Conservation (phyloP, 2,888 invertebrate species). For the Smittia sp. region DNA sequence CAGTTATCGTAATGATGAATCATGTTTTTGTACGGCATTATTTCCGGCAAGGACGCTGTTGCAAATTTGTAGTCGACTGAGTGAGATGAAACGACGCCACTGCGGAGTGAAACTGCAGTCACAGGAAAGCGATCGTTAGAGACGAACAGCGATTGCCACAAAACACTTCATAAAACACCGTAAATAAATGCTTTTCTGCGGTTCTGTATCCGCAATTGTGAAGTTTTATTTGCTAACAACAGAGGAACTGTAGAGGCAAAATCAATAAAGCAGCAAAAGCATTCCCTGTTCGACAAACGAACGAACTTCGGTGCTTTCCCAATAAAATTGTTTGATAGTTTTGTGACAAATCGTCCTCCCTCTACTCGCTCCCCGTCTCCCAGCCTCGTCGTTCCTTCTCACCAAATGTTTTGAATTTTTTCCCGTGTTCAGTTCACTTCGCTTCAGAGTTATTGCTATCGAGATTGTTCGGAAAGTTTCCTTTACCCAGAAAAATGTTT, state of each 20-base stretch:
- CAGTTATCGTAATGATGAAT: slow-evolving; percentile 5
- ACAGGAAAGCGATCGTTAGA: neutral
- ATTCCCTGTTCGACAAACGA: neutral
- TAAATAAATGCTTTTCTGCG: slow-evolving; percentile 8
- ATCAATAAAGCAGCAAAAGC: neutral
- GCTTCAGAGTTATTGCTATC: slow-evolving; percentile 3
- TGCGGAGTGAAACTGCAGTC: neutral
- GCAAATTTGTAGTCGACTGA: too few relatives aligned
- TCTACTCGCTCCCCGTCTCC: neutral
- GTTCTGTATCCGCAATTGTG: slow-evolving; percentile 11
- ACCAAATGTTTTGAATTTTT: slow-evolving; percentile 4
- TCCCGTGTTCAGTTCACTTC: neutral
- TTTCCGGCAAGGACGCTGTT: too few relatives aligned
- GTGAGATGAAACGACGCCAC: neutral
- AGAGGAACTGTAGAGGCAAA: neutral
- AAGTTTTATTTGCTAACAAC: slow-evolving; percentile 11
- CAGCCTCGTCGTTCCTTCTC: too few relatives aligned
- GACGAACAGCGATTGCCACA: neutral
- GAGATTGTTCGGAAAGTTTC: slow-evolving; percentile 10
- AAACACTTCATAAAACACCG: slow-evolving; percentile 8
- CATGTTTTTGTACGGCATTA: neutral
- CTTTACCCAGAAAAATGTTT: neutral
- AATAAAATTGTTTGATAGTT: slow-evolving; percentile 23
- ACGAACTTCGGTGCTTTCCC: neutral
- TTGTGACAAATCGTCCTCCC: slow-evolving; percentile 10